These are phyloP conservation scores for Drosophila emarginata DNA, from an alignment of 2,888 invertebrate genomes.

Conservation along the genomic window DNA sequence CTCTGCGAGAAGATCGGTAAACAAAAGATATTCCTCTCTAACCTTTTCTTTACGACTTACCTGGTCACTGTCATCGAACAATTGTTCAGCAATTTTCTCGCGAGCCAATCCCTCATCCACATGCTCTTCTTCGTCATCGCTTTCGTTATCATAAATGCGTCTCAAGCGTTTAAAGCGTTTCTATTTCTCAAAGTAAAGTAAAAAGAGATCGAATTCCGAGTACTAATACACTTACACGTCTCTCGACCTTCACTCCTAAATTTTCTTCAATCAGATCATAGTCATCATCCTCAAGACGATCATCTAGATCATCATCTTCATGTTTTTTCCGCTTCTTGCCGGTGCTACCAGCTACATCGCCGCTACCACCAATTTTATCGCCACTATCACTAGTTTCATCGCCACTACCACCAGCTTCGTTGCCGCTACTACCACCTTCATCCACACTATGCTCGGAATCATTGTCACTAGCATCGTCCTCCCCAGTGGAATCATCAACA, in stretches of 20 bases:
- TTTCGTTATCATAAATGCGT: conserved; percentile 94
- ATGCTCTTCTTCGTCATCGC: conserved; percentile 91
- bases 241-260: conserved; percentile 95
- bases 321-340: conserved; percentile 90
- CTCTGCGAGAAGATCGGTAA: conserved; percentile 84
- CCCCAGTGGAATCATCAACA: conserved; percentile 96
- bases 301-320: conserved; percentile 93
- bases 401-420: conserved; percentile 87
- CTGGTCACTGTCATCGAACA: conserved; percentile 94
- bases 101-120: conserved; percentile 91
- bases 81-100: conserved; percentile 93
- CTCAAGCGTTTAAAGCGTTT: conserved; percentile 93
- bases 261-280: conserved; percentile 99
- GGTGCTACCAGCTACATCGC: conserved; percentile 88
- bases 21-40: neutral
- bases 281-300: conserved; percentile 98
- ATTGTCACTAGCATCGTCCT: conserved; percentile 91
- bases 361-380: conserved; percentile 85
- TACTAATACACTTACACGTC: conserved; percentile 86
- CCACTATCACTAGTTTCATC: no score
- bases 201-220: neutral
- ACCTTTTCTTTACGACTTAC: conserved; percentile 81
- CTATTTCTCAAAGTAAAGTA: conserved; percentile 80
- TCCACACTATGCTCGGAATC: conserved; percentile 64
- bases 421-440: conserved; percentile 88